These are phyloP conservation scores for Pygocentrus nattereri DNA, from an alignment of 2,797 vertebrate genomes.

Conservation along the genomic window DNA sequence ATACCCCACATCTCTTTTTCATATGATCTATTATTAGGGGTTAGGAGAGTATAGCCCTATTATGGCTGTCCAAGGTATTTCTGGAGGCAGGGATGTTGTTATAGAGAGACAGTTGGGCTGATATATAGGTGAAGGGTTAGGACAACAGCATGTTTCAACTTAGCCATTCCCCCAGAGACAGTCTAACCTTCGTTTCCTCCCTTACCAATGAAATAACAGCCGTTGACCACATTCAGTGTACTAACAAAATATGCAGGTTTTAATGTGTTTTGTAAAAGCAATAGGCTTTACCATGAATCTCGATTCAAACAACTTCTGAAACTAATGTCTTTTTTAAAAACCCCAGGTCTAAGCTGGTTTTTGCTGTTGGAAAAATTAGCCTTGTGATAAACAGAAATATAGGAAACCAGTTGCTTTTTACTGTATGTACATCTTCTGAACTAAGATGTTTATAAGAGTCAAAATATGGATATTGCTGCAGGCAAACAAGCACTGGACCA, in stretches of 20 bases:
- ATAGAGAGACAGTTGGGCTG: slow-evolving; percentile 13
- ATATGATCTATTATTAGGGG: slow-evolving; percentile 48
- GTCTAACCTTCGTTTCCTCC: not conserved
- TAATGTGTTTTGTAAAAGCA: not conserved
- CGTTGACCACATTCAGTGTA: not conserved
- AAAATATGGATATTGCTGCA: too few relatives aligned
- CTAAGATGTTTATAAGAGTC: too few relatives aligned
- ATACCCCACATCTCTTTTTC: slow-evolving; percentile 43
- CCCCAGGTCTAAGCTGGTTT: too few relatives aligned
- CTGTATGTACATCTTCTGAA: too few relatives aligned
- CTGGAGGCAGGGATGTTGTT: slow-evolving; percentile 34
- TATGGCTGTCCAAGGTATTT: slow-evolving; percentile 39
- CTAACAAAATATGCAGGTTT: not conserved
- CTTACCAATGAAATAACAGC: too few relatives aligned
- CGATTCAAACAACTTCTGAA: not conserved
- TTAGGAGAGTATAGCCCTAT: slow-evolving; percentile 27
- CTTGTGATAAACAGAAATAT: too few relatives aligned
- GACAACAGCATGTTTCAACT: not conserved
- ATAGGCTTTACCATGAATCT: not conserved
- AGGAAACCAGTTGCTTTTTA: too few relatives aligned
- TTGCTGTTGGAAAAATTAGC: too few relatives aligned
- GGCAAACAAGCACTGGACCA: too few relatives aligned
- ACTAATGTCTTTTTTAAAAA: not conserved
- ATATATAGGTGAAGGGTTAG: slow-evolving; percentile 28
- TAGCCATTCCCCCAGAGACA: not conserved